Evolutionary conservation across 2,888 invertebrate genomes (phyloP).

Genomic region (Pyrgus malvae): DNA sequence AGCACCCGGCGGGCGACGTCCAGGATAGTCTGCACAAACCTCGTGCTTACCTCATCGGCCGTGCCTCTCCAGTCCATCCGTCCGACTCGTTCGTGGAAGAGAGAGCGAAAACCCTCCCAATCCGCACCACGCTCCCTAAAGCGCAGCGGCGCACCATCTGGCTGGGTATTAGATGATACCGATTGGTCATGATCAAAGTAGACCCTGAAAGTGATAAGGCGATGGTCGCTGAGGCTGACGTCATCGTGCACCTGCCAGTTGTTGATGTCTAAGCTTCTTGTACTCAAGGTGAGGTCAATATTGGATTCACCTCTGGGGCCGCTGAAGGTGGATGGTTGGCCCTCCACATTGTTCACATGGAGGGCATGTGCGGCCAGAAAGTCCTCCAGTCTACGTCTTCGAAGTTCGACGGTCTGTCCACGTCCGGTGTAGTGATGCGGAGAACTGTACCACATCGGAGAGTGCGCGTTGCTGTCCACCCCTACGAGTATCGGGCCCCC

Average conservation of each 20-base stretch:
- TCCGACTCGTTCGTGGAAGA: conserved; percentile 8
- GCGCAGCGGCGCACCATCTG: not conserved
- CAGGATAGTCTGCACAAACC: not conserved
- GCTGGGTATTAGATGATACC: not conserved
- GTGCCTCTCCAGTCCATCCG: conserved; percentile 23
- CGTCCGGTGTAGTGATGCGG: conserved; percentile 6
- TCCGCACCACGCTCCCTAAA: conserved; percentile 4
- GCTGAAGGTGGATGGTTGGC: conserved; percentile 24
- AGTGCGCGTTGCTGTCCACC: conserved; percentile 39
- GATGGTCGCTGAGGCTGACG: conserved; percentile 34
- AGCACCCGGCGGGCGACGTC: conserved; percentile 11
- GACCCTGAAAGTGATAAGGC: conserved; percentile 24
- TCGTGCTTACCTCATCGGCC: not conserved
- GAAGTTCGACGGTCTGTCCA: not conserved
- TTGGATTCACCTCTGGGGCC: conserved; percentile 25
- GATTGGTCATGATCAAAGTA: not conserved
- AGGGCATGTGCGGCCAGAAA: not conserved
- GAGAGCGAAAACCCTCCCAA: conserved; percentile 4
- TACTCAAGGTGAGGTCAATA: conserved; percentile 20
- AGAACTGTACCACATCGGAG: conserved; percentile 35
- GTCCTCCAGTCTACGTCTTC: not conserved
- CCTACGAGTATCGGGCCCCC: conserved; percentile 29
- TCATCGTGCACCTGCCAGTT: conserved; percentile 24
- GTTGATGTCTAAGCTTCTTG: not conserved
- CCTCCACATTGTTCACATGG: not conserved